Evolutionary conservation across 2,888 invertebrate species (phyloP), one percentile per base, ranked within the genome.

Genomic region (Aspidiotus destructor): DNA sequence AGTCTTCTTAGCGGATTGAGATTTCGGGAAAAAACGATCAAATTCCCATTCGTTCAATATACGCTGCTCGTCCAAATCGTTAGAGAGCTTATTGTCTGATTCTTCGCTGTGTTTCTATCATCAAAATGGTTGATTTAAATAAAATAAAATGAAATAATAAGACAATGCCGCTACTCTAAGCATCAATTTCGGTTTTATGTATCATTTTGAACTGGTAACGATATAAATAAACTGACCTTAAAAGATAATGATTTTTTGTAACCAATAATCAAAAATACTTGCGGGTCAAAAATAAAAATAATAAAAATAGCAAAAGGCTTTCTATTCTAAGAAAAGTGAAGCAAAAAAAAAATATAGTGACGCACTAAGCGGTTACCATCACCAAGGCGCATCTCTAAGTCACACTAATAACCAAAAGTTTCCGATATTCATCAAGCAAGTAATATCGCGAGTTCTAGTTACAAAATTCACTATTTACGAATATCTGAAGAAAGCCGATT

Each of bases 41-140:
- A 91, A 87, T 80, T 91, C 88, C 91, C 90, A 91, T 76, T 91
- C 90, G 79, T 88, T 87, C 74, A 91, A 81, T 72, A 91, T 82
- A 68, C 86, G 85, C 72, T 88, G 87, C 77, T 89, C 89, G 76
- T 89, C 89, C 75, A 85, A 81, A 75, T 86, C 85, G 60, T 44
- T 67, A 67, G 28, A 13, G 17, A 42, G 60, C 40, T 40, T 58
- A 28, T 60, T 58, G 5, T 28, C 28, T 44, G 58, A 42, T 60
- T 67, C 67, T 44, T 67, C 67, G 41, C 55, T 42, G 11, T 44
- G 60, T 58, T 15, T 58, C 67, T 67, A 58, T 67, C 15, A 58
- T 58, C 58, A 58, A 58, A 58, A 40, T 58, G 17, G 55, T 8
- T 40, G 40, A 58, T 10, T 15, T 55, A 2, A 55, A 55, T n/a